phyloP scores from a whole-genome alignment of 2,797 vertebrate species.

The Etheostoma nigrum region DNA sequence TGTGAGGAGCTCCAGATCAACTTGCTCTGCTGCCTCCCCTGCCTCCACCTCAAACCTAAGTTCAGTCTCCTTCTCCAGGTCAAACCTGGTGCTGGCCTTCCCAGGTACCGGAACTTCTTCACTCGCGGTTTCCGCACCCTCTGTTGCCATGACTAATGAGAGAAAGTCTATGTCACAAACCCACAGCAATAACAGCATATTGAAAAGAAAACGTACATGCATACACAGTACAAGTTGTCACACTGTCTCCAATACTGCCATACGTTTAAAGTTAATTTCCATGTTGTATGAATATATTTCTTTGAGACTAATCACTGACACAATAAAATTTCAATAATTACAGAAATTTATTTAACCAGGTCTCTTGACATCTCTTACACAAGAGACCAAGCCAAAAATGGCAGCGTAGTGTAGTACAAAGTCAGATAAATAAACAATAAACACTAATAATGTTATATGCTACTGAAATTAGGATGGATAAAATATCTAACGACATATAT shows the following conservation, averaged over 20 bases:
- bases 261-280: background rate
- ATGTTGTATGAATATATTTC: background rate
- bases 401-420: background rate
- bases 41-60: constrained; percentile 97
- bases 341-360: background rate
- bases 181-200: background rate
- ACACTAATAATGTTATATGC: background rate
- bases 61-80: constrained; percentile 96
- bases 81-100: constrained; percentile 83
- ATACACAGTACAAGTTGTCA: background rate
- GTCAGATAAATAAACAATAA: background rate
- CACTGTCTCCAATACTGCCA: background rate
- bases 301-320: background rate
- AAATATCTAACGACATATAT: too few species aligned
- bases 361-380: background rate
- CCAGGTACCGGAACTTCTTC: constrained; percentile 80
- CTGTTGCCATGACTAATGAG: constrained; percentile 79
- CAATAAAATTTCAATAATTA: background rate
- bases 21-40: constrained; percentile 84
- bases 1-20: constrained; percentile 92
- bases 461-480: too few species aligned
- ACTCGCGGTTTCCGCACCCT: constrained; percentile 76
- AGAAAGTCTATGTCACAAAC: constrained; percentile 12
- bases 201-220: background rate
- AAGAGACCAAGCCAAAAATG: background rate